Percentiles rank a stretch among this genome's conserved stretches.
phyloP scores from a whole-genome alignment of 2,888 invertebrate genomes.

The Tetragnatha montana region DNA sequence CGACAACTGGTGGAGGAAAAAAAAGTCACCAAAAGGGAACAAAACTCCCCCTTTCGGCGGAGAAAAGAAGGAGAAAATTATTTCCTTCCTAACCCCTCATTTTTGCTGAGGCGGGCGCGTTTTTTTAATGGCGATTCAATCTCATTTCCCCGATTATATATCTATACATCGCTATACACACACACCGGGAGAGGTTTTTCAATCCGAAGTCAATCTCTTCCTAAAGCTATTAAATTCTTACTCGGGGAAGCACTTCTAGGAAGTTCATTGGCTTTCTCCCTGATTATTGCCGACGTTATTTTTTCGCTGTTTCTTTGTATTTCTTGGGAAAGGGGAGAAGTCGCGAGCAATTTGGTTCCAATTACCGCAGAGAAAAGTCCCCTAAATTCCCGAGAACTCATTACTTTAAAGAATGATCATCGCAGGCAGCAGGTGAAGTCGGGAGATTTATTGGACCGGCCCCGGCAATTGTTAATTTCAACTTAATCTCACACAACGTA shows the following conservation, averaged over 20 bases:
- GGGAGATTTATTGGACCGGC: not conserved
- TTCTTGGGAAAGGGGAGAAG: not conserved
- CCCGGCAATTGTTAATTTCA: not conserved
- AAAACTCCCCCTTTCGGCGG: not conserved
- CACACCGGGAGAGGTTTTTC: slow-evolving; percentile 11
- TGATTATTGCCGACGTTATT: slow-evolving; percentile 52
- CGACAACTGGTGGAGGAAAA: not conserved
- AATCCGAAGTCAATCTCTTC: slow-evolving; percentile 34
- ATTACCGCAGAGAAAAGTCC: slow-evolving; percentile 30
- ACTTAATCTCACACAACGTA: not conserved
- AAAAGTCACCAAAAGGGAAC: not conserved
- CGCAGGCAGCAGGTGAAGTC: not conserved
- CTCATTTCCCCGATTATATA: slow-evolving; percentile 62
- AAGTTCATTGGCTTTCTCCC: slow-evolving; percentile 54
- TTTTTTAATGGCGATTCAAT: slow-evolving; percentile 63
- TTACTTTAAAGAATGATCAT: not conserved
- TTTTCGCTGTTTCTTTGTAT: slow-evolving; percentile 25
- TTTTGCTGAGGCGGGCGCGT: slow-evolving; percentile 36
- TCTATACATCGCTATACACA: slow-evolving; percentile 13
- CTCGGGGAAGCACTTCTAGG: slow-evolving; percentile 17
- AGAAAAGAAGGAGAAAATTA: slow-evolving; percentile 29
- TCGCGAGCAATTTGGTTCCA: slow-evolving; percentile 60
- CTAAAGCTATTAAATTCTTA: slow-evolving; percentile 64
- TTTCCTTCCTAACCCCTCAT: slow-evolving; percentile 50
- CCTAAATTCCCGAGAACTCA: not conserved